Conservation (phyloP, 2,113 vertebrate genomes). For the Connochaetes taurinus region DNA sequence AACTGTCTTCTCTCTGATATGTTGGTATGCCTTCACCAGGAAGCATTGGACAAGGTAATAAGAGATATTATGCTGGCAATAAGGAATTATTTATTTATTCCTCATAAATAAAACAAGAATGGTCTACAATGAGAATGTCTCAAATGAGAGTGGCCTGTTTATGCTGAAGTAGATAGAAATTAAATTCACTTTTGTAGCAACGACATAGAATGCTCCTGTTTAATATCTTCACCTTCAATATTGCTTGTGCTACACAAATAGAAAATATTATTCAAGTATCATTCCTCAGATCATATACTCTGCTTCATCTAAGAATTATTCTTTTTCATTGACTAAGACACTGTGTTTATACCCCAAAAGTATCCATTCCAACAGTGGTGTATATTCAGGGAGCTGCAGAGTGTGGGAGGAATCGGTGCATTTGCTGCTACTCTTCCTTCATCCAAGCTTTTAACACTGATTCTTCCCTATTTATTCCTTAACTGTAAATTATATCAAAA, state of each 20-base stretch:
- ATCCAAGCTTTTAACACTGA: not conserved
- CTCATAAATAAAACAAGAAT: not conserved
- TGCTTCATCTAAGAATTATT: not conserved
- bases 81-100: not conserved
- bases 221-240: not conserved
- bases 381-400: not conserved
- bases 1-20: not conserved
- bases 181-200: not conserved
- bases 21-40: not conserved
- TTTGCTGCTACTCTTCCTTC: not conserved
- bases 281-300: not conserved
- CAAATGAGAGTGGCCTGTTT: not conserved
- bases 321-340: not conserved
- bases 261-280: not conserved
- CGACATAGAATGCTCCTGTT: not conserved
- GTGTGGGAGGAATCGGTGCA: not conserved
- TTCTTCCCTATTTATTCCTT: not conserved
- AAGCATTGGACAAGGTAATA: not conserved
- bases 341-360: not conserved
- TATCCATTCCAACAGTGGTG: not conserved
- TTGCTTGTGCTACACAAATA: not conserved
- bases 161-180: not conserved
- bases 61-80: not conserved
- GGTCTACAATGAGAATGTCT: not conserved
- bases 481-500: not conserved